Evolutionary conservation across 2,113 vertebrate species (phyloP), one percentile per base, ranked within the genome.

Genomic region (Telmatochromis bifrenatus): DNA sequence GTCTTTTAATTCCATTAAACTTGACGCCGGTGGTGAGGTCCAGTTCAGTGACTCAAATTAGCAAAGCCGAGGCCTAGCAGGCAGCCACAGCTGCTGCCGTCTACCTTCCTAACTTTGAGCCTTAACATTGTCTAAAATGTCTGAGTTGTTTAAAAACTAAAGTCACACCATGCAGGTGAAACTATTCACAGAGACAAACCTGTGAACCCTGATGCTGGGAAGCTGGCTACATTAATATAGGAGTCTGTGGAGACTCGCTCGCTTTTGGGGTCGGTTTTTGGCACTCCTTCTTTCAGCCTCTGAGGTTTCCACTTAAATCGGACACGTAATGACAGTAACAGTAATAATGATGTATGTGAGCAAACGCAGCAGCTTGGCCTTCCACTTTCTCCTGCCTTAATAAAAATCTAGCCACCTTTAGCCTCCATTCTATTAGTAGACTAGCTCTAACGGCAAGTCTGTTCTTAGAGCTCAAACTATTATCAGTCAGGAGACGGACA

Each of bases 341-440:
- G 86, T 82, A 37, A 58, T 84, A 86, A 65, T 37, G 54, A 81
- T 79, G 70, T 65, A 81, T 82, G 55, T 4, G 11, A 88, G 79
- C 82, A 70, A 91, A 90, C 47, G 47, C 88, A 88, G 83, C 83
- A 88, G 77, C 47, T 84, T 84, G 84, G 87, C 83, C 84, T 87
- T 83, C 87, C 13, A 75, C 79, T 79, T 89, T 82, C 83, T 49
- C 5, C 6, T 51, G 19, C 55, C 68, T 79, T 80, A 15, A 54
- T 31, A 35, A 51, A 70, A 21, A 31, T 80, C 51, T 26, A 37
- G 75, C 15, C 7, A 31, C 70, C 15, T 49, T 77, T 49, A 77
- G 60, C 60, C 45, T 19, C 11, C 10, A 1, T 77, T 77, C 45
- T 77, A 77, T 28, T 49, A n/a, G 26, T 77, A 51, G 73, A 28